Conservation (phyloP, 2,113 vertebrate species). For the Butastur rufipennis region DNA sequence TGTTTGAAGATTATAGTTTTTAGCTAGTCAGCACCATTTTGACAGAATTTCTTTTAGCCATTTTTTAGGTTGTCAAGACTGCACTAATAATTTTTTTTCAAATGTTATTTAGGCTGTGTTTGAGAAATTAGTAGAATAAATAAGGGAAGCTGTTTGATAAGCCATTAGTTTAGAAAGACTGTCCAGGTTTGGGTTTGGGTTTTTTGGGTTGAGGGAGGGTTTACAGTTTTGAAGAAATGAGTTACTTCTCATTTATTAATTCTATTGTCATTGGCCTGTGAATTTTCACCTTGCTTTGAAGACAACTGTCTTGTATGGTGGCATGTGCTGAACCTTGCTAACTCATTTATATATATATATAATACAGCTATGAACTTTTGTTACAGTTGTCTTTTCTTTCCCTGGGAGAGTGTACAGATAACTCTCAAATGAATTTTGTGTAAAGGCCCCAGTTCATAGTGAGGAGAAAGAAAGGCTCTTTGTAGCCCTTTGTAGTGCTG, state of each 20-base stretch:
- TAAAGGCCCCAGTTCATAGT: neutral
- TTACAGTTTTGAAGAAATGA: neutral
- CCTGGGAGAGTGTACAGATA: constrained; percentile 53
- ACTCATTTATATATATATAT: neutral
- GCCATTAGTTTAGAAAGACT: neutral
- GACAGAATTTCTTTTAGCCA: neutral
- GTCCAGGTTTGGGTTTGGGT: neutral
- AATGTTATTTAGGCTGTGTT: neutral
- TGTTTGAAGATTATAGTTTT: neutral
- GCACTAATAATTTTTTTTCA: neutral
- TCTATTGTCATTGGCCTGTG: neutral
- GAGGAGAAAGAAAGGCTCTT: neutral
- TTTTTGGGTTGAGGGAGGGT: neutral
- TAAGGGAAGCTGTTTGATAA: neutral
- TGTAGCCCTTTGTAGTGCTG: neutral
- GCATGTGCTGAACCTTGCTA: neutral
- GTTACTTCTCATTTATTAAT: neutral
- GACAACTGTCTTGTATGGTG: neutral
- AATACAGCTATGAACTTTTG: neutral
- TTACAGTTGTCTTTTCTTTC: constrained; percentile 50
- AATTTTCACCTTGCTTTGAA: neutral
- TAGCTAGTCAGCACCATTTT: neutral
- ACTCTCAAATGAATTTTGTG: constrained; percentile 9
- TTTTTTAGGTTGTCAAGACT: neutral
- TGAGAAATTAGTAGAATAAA: neutral